phyloP scores from a whole-genome alignment of 2,113 vertebrate genomes.

The Eulemur rufifrons region DNA sequence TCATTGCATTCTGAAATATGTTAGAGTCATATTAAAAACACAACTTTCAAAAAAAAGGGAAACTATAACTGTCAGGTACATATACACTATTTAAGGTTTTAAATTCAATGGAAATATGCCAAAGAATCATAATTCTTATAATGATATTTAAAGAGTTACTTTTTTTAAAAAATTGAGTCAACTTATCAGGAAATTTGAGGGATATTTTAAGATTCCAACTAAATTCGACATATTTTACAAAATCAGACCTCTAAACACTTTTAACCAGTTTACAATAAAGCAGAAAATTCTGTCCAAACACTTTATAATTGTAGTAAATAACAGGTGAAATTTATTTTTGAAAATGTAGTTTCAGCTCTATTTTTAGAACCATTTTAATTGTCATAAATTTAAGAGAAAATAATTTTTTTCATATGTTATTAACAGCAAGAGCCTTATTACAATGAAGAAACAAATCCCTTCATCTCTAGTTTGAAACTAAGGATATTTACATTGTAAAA shows the following conservation, averaged over 20 bases:
- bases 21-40: constrained; percentile 56
- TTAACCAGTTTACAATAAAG: neutral
- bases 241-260: constrained; percentile 31
- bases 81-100: neutral
- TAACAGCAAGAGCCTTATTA: neutral
- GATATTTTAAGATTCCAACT: neutral
- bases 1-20: constrained; percentile 94
- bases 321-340: constrained; percentile 14
- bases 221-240: constrained; percentile 46
- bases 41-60: neutral
- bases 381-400: constrained; percentile 7
- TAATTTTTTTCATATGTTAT: neutral
- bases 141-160: constrained; percentile 25
- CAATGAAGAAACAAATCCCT: neutral
- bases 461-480: constrained; percentile 4
- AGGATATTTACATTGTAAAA: constrained; percentile 7
- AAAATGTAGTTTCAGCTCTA: constrained; percentile 29
- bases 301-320: constrained; percentile 22
- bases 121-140: constrained; percentile 38
- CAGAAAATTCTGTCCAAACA: constrained; percentile 27
- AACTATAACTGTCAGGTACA: constrained; percentile 1
- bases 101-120: neutral
- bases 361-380: neutral
- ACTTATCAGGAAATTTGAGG: neutral
- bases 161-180: neutral